phyloP scores from a whole-genome alignment of 2,888 invertebrate species.

The Zhuqinia jingwanae region DNA sequence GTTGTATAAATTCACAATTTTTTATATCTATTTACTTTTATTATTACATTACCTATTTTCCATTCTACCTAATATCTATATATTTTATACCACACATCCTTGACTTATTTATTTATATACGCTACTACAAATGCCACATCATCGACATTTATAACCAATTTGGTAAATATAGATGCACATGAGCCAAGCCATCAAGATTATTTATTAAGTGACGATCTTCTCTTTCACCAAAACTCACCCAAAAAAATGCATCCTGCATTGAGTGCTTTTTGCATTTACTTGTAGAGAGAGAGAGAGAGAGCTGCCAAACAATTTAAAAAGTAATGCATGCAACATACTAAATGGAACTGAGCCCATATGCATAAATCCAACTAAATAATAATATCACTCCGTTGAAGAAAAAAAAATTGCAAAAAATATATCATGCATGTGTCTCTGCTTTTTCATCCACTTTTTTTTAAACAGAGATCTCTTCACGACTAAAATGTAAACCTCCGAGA shows the following conservation, averaged over 20 bases:
- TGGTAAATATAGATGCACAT: not conserved
- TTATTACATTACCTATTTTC: too few relatives aligned
- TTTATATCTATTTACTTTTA: not conserved
- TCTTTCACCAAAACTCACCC: not conserved
- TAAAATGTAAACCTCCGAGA: not conserved
- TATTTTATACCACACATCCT: not conserved
- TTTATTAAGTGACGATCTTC: slow-evolving; percentile 33
- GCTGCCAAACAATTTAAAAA: slow-evolving; percentile 14
- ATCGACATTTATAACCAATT: slow-evolving; percentile 19
- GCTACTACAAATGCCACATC: not conserved
- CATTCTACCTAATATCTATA: too few relatives aligned
- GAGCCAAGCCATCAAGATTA: not conserved
- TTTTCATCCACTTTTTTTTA: not conserved
- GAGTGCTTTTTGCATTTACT: not conserved
- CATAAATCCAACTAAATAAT: slow-evolving; percentile 13
- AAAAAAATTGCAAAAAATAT: too few relatives aligned
- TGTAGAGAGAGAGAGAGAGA: too few relatives aligned
- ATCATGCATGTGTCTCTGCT: not conserved
- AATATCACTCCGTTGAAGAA: too few relatives aligned
- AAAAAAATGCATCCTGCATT: not conserved
- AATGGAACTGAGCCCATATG: slow-evolving; percentile 5
- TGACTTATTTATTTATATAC: not conserved
- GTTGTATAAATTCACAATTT: not conserved
- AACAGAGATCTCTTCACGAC: not conserved
- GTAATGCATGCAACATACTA: slow-evolving; percentile 16